Conservation (phyloP, 2,888 invertebrate genomes). For the Sabatieria punctata region DNA sequence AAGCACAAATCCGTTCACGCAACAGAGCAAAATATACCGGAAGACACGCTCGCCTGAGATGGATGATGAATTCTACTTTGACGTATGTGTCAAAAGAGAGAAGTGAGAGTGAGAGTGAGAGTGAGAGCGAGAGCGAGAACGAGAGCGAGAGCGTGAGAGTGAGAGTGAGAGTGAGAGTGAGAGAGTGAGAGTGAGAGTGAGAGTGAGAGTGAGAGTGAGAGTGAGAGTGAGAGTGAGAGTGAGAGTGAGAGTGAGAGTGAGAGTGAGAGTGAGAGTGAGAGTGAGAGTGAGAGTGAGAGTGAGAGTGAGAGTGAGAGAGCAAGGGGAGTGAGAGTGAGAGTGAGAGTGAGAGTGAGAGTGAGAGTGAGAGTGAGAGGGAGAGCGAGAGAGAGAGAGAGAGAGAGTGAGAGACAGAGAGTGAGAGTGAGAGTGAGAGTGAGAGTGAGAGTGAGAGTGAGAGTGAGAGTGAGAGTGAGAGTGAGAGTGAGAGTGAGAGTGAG, state of each 20-base stretch:
- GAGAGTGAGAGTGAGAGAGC: not conserved
- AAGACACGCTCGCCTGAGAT: conserved; percentile 21
- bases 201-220: not conserved
- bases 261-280: not conserved
- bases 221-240: not conserved
- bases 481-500: not conserved
- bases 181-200: not conserved
- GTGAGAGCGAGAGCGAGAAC: not conserved
- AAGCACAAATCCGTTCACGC: conserved; percentile 14
- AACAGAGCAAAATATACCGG: conserved; percentile 21
- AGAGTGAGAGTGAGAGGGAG: not conserved
- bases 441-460: not conserved
- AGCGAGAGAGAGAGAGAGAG: not conserved
- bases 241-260: not conserved
- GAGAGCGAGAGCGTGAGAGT: not conserved
- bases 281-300: not conserved
- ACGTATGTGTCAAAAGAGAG: conserved; percentile 18
- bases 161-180: not conserved
- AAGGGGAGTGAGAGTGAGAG: not conserved
- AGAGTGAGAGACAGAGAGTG: not conserved
- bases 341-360: not conserved
- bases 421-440: not conserved
- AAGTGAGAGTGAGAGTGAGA: not conserved
- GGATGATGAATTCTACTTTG: conserved; percentile 27
- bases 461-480: not conserved